These are phyloP conservation scores for Xiphophorus birchmanni DNA, from an alignment of 2,797 vertebrate genomes.

Conservation along the genomic window DNA sequence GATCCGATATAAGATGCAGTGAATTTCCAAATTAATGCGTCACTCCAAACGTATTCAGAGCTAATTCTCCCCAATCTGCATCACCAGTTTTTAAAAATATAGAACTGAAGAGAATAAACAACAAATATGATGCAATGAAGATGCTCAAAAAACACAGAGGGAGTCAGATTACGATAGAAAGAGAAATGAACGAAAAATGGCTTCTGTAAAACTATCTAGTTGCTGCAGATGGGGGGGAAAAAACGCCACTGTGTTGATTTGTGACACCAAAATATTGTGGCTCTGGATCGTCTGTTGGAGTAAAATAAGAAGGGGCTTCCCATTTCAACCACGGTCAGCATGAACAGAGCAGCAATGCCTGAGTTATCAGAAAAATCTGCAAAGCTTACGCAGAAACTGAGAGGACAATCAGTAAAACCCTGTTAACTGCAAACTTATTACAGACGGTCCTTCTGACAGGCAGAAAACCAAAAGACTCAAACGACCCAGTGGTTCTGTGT, in stretches of 20 bases:
- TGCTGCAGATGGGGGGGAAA: neutral
- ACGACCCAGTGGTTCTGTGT: constrained; percentile 13
- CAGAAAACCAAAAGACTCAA: constrained; percentile 3
- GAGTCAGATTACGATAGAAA: constrained; percentile 10
- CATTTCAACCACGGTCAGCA: constrained; percentile 14
- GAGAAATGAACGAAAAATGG: constrained; percentile 8
- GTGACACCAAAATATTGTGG: constrained; percentile 19
- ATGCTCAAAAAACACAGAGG: constrained; percentile 15
- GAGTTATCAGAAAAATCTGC: constrained; percentile 37
- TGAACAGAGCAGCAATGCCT: constrained; percentile 20
- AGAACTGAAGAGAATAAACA: constrained; percentile 23
- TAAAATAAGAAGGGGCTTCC: neutral
- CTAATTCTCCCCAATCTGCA: constrained; percentile 19
- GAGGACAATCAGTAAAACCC: constrained; percentile 47
- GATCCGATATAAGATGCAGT: constrained; percentile 16
- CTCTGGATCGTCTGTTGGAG: constrained; percentile 4
- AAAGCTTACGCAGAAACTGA: constrained; percentile 25
- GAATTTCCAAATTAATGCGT: constrained; percentile 17
- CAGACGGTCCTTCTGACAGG: constrained; percentile 40
- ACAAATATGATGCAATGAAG: constrained; percentile 16
- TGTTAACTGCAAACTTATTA: constrained; percentile 41
- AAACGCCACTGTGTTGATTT: constrained; percentile 25
- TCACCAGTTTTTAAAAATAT: constrained; percentile 32
- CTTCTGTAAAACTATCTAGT: constrained; percentile 24
- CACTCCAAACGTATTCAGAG: constrained; percentile 32